Evolutionary conservation across 2,797 vertebrate genomes (phyloP), one percentile per base, ranked within the genome.

Genomic region (Sebastes variabilis): DNA sequence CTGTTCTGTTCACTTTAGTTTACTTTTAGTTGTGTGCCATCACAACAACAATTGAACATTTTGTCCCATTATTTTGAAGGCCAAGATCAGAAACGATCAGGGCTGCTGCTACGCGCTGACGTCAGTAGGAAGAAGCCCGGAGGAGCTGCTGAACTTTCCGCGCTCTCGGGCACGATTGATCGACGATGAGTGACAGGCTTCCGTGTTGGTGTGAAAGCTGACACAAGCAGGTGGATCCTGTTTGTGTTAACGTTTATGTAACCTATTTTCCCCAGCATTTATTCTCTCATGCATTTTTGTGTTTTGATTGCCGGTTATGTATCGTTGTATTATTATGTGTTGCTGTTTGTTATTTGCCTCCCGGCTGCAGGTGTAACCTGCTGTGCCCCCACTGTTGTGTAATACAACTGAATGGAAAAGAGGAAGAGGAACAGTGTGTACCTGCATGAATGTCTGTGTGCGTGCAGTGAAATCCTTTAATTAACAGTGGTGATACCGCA

Each of bases 181-280:
- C 2, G 11, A 77, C 62, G 46, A 56, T 58, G 79, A 89, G 89
- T 90, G 72, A 78, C 18, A 85, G 67, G 79, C 81, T 80, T 79
- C 86, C 27, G 58, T 81, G 81, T 80, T 59, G 74, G 49, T 34
- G 79, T 70, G 68, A 73, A 61, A 8, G 54, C 70, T 86, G 84
- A 79, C 66, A 84, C 74, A 30, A 36, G 52, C 18, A 1, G 32
- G 1, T 34, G 55, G 29, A 30, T 67, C 61, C 59, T 64, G 18
- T 55, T 69, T 65, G 32, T 64, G n/a, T 76, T 24, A 38, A 62
- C 0, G 11, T 1, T 34, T 20, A 18, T 27, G 18, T 36, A 20
- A 20, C 18, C 46, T 49, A 59, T 66, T 62, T 42, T 32, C 7
- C 34, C 2, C 32, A 54, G 2, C 5, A 49, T 74, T 49, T 8